Evolutionary conservation across 2,797 vertebrate species (phyloP).

Genomic region (Enteromius trimaculatus): DNA sequence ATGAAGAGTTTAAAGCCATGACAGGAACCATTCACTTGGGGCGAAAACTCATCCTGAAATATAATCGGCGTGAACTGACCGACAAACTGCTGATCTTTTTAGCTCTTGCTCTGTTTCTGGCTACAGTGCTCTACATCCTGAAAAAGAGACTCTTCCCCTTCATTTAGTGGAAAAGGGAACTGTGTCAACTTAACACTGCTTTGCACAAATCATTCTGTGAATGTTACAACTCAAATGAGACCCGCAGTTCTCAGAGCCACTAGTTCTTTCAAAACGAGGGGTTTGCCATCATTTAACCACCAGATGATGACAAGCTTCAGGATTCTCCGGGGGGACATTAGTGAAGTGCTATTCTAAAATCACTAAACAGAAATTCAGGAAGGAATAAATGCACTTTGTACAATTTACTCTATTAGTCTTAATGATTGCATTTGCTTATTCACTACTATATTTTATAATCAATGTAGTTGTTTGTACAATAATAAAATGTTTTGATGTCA

Average conservation of each 20-base stretch:
- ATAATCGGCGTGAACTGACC: slow-evolving; percentile 91
- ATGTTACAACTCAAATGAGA: not conserved
- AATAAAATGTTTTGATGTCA: not conserved
- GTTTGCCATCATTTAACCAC: not conserved
- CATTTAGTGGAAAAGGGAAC: slow-evolving; percentile 59
- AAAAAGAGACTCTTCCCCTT: slow-evolving; percentile 92
- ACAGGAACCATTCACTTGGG: slow-evolving; percentile 92
- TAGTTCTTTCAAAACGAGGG: not conserved
- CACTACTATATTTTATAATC: not conserved
- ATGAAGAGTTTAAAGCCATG: slow-evolving; percentile 95
- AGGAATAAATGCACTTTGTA: not conserved
- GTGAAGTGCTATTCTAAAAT: not conserved
- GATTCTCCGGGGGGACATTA: not conserved
- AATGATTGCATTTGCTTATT: not conserved
- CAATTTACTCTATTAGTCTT: not conserved
- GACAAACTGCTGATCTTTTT: slow-evolving; percentile 96
- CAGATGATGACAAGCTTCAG: not conserved
- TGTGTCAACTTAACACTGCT: not conserved
- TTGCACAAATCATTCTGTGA: not conserved
- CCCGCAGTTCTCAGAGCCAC: not conserved
- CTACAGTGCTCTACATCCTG: slow-evolving; percentile 93
- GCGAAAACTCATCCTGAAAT: slow-evolving; percentile 93
- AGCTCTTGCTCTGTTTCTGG: slow-evolving; percentile 90
- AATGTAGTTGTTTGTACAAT: not conserved
- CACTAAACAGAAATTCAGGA: slow-evolving; percentile 1